phyloP scores from a whole-genome alignment of 2,113 vertebrate species.

The Caretta caretta region DNA sequence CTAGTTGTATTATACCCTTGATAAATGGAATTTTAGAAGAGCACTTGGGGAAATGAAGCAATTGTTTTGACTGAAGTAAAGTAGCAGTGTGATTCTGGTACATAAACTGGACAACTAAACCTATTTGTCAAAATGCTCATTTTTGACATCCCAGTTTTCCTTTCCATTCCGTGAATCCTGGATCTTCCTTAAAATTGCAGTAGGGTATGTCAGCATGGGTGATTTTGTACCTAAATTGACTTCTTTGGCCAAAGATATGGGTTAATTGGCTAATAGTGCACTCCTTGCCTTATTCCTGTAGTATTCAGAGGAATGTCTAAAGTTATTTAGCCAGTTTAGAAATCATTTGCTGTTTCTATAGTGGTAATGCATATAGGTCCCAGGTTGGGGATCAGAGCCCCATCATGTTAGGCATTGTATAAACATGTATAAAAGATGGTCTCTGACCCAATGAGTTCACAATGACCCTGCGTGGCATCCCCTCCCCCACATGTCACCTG shows the following conservation, averaged over 20 bases:
- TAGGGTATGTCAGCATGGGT: background rate
- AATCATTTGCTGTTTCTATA: background rate
- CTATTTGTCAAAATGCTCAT: background rate
- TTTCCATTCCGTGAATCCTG: background rate
- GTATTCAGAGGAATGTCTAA: background rate
- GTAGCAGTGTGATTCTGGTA: background rate
- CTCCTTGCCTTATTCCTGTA: background rate
- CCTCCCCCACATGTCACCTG: too few species aligned
- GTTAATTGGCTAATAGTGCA: background rate
- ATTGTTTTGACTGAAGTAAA: background rate
- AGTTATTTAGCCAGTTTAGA: background rate
- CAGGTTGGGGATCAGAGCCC: background rate
- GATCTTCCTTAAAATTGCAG: background rate
- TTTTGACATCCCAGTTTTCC: background rate
- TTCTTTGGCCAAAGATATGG: background rate
- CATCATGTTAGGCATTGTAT: background rate
- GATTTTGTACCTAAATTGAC: background rate
- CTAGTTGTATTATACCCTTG: background rate
- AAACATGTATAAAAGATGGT: background rate
- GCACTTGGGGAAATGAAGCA: background rate
- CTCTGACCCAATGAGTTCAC: too few species aligned
- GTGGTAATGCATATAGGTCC: background rate
- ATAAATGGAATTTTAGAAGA: background rate
- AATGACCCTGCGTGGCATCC: too few species aligned
- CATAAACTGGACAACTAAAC: background rate